Evolutionary conservation across 2,797 vertebrate species (phyloP).

Genomic region (Hirundo rustica): DNA sequence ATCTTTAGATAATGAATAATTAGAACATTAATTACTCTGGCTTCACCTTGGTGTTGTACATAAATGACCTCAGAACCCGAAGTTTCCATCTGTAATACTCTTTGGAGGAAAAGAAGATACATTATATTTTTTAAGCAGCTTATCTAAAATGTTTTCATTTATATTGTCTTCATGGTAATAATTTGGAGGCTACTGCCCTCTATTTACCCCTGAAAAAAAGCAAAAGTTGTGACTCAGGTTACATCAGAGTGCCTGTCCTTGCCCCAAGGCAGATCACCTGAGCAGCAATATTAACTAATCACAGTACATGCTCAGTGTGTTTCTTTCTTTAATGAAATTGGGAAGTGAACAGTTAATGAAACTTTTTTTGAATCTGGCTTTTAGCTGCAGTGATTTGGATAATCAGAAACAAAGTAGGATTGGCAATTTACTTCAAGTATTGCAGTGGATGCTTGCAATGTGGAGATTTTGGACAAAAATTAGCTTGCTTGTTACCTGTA

Average conservation of each 20-base stretch:
- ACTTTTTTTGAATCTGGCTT: not conserved
- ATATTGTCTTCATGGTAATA: not conserved
- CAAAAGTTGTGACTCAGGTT: not conserved
- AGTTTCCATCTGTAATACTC: not conserved
- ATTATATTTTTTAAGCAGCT: not conserved
- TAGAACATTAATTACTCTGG: conserved; percentile 41
- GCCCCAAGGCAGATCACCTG: not conserved
- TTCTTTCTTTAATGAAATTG: not conserved
- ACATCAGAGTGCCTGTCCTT: not conserved
- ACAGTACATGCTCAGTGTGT: not conserved
- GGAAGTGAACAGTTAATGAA: not conserved
- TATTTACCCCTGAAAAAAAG: not conserved
- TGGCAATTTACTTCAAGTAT: not conserved
- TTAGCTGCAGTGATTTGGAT: not conserved
- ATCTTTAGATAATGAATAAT: conserved; percentile 40
- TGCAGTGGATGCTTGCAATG: not conserved
- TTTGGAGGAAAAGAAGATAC: not conserved
- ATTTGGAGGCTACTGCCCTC: not conserved
- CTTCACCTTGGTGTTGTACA: conserved; percentile 40
- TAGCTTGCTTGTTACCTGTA: not conserved
- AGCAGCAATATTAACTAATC: not conserved
- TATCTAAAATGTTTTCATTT: not conserved
- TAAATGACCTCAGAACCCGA: conserved; percentile 10
- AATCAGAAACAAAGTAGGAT: not conserved
- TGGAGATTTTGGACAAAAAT: not conserved